A percentile compares a stretch with the other conserved stretches of the same genome.
These are phyloP conservation scores for Micronycteris hirsuta DNA, from an alignment of 2,113 vertebrate genomes.

Conservation along the genomic window DNA sequence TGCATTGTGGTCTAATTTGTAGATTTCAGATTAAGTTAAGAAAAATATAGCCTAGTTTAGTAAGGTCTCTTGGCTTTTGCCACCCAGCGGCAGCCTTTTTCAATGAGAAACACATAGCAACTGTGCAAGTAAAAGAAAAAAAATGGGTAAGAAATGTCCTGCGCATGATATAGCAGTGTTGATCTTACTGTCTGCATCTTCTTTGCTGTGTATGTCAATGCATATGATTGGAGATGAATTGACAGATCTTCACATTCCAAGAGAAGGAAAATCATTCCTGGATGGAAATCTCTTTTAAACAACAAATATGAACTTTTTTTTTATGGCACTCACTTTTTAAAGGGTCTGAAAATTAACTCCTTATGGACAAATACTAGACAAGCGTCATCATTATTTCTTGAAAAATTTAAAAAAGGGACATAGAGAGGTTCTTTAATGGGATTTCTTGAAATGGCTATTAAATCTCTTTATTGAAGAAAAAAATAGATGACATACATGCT, in stretches of 20 bases:
- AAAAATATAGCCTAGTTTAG: conserved; percentile 74
- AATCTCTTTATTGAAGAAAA: conserved; percentile 77
- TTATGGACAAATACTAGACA: conserved; percentile 70
- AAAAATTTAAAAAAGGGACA: conserved; percentile 67
- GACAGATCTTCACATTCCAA: conserved; percentile 71
- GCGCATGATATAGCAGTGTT: not conserved
- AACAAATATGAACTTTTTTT: conserved; percentile 64
- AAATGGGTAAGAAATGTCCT: conserved; percentile 55
- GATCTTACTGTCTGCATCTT: conserved; percentile 28
- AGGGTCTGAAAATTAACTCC: conserved; percentile 68
- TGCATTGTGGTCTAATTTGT: conserved; percentile 75
- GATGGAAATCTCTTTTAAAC: conserved; percentile 67
- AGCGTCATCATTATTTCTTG: conserved; percentile 66
- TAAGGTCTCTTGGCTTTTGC: conserved; percentile 72
- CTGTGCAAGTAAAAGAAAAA: conserved; percentile 51
- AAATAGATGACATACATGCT: conserved; percentile 75
- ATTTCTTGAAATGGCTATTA: conserved; percentile 74
- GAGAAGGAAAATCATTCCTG: conserved; percentile 65
- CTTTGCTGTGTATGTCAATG: conserved; percentile 66
- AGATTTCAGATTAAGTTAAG: conserved; percentile 74
- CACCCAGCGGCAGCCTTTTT: conserved; percentile 73
- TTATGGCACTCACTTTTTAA: conserved; percentile 77
- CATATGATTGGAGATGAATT: conserved; percentile 57
- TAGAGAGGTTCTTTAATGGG: conserved; percentile 72
- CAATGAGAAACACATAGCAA: conserved; percentile 73